Evolutionary conservation across 2,888 invertebrate genomes (phyloP).

Genomic region (Drosophila kanekoi): DNA sequence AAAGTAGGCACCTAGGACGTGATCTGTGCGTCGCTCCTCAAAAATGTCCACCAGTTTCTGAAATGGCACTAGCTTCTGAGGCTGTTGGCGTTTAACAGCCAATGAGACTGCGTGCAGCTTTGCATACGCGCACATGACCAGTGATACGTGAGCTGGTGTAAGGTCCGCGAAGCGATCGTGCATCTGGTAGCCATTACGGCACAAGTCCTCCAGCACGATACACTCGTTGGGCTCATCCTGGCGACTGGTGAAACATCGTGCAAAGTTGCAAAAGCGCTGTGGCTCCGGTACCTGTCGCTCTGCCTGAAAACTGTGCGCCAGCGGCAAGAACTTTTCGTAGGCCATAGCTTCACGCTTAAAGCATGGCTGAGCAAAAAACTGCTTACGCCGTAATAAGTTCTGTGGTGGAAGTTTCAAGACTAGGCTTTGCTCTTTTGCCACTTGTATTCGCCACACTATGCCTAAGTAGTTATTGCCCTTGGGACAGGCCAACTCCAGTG

Average conservation of each 20-base stretch:
- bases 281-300: conserved; percentile 51
- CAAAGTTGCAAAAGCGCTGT: conserved; percentile 72
- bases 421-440: conserved; percentile 42
- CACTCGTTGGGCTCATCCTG: conserved; percentile 84
- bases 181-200: conserved; percentile 84
- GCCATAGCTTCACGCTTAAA: conserved; percentile 79
- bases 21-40: conserved; percentile 60
- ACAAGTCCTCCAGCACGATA: conserved; percentile 86
- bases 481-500: conserved; percentile 66
- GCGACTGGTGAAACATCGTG: conserved; percentile 61
- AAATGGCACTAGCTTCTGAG: conserved; percentile 63
- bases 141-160: conserved; percentile 81
- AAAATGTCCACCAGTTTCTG: conserved; percentile 74
- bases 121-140: conserved; percentile 85
- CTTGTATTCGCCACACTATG: conserved; percentile 71
- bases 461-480: conserved; percentile 84
- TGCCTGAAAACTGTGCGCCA: conserved; percentile 70
- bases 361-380: conserved; percentile 78
- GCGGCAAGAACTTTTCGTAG: conserved; percentile 80
- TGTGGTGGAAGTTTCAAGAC: conserved; percentile 82
- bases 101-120: conserved; percentile 86
- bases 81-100: conserved; percentile 80
- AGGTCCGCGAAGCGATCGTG: conserved; percentile 84
- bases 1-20: conserved; percentile 64
- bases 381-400: conserved; percentile 74